A percentile compares a stretch with the other conserved stretches of the same genome.
phyloP scores from a whole-genome alignment of 2,797 vertebrate species.

The Sebastes trivittatus region DNA sequence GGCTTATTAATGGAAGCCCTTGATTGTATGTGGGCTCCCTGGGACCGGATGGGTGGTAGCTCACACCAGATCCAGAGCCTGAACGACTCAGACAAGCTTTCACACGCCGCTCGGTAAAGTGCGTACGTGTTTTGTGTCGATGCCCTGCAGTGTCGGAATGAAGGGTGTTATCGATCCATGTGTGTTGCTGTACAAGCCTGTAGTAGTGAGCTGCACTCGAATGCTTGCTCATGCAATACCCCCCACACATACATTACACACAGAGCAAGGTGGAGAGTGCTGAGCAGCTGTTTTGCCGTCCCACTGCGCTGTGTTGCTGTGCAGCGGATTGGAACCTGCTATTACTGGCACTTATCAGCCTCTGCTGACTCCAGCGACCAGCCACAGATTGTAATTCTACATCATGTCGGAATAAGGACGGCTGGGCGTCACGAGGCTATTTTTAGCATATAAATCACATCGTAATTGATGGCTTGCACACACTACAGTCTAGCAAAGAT shows the following conservation, averaged over 20 bases:
- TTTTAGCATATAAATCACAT: conserved; percentile 35
- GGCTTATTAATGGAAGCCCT: conserved; percentile 59
- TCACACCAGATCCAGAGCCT: conserved; percentile 17
- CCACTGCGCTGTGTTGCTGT: conserved; percentile 35
- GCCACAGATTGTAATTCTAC: conserved; percentile 47
- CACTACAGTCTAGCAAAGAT: background rate
- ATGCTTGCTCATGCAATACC: conserved; percentile 56
- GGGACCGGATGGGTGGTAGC: conserved; percentile 32
- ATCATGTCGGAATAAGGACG: conserved; percentile 30
- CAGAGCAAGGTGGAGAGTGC: conserved; percentile 35
- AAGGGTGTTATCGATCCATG: conserved; percentile 53
- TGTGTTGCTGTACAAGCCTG: conserved; percentile 37
- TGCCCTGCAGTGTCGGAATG: conserved; percentile 39
- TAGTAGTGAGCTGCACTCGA: conserved; percentile 3
- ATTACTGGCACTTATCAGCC: conserved; percentile 52
- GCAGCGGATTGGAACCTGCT: conserved; percentile 56
- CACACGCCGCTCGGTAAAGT: conserved; percentile 1
- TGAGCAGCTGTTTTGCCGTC: conserved; percentile 65
- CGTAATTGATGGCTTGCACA: conserved; percentile 22
- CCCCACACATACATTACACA: background rate
- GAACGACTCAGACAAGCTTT: conserved; percentile 44
- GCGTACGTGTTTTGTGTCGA: conserved; percentile 12
- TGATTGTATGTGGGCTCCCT: conserved; percentile 55
- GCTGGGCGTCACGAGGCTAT: conserved; percentile 19
- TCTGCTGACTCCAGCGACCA: conserved; percentile 32